Percentiles rank a stretch among this genome's conserved stretches.
phyloP scores from a whole-genome alignment of 1,140 invertebrate genomes.

The Drosophila obscura region DNA sequence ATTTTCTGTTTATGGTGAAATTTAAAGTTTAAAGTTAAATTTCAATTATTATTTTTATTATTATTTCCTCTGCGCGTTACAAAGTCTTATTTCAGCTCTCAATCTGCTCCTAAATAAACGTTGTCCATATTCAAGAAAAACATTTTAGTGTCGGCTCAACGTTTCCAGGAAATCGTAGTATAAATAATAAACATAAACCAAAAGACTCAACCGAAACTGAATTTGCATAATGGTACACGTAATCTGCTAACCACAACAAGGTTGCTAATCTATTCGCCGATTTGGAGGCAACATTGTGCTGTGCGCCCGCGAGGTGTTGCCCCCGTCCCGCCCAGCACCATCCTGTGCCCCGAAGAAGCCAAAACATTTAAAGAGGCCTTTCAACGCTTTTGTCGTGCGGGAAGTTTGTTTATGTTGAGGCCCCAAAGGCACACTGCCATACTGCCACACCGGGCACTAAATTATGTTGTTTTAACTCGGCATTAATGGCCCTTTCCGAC shows the following conservation, averaged over 20 bases:
- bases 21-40: no score
- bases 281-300: constrained; percentile 39
- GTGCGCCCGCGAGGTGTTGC: not conserved
- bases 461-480: constrained; percentile 75
- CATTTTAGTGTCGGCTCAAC: not conserved
- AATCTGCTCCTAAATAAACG: no score
- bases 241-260: constrained; percentile 20
- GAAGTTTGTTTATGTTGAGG: constrained; percentile 60
- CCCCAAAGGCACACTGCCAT: constrained; percentile 20
- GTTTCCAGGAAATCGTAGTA: constrained; percentile 10
- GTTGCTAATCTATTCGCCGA: constrained; percentile 32
- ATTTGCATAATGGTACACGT: constrained; percentile 38
- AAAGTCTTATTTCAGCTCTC: no score
- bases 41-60: no score
- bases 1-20: no score
- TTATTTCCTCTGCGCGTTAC: no score
- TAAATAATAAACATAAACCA: constrained; percentile 2
- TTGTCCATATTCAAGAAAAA: no score
- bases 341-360: not conserved
- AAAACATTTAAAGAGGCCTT: constrained; percentile 41
- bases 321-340: not conserved
- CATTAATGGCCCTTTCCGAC: constrained; percentile 58
- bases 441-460: constrained; percentile 38
- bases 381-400: constrained; percentile 42
- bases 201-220: constrained; percentile 1